Base-by-base conservation (phyloP, 2,113 vertebrate species). In the Eurypyga helias region DNA sequence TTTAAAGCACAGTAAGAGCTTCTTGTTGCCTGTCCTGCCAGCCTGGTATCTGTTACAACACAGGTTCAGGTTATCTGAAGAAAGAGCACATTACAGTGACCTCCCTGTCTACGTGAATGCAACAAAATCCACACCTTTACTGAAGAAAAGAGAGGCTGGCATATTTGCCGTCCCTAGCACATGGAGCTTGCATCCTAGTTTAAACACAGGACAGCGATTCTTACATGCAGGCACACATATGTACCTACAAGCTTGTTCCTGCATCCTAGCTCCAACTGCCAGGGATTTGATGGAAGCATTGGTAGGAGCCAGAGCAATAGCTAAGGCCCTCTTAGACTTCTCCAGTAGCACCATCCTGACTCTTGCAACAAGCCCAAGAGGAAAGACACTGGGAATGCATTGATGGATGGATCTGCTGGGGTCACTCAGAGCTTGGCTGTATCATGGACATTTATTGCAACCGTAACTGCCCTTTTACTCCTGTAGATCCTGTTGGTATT, bases 81-180 rank as follows among this genome's bases (percentile, higher is more conserved):
- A 45, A 66, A 13, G 6, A 54, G 38, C 16, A 15, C 3, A 3
- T n/a, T 19, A 28, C 0, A 0, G 71, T 2, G 4, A 34, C 34
- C 10, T 8, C 19, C 6, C 7, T 17, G 13, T 11, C 58, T 55
- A 2, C 1, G 4, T 51, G 16, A 78, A 24, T 11, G 34, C n/a
- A 21, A 31, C 57, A 33, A 55, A 1, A 45, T 62, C 24, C 62
- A 77, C 13, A 61, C 8, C 25, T 34, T 25, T 12, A 67, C 14
- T 62, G 10, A 36, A 78, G 55, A 49, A 65, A 75, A 58, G 14
- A 60, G 69, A 70, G 70, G n/a, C 16, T 1, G 1, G 29, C 10
- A 0, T 60, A 48, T 86, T 52, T 83, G 34, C 45, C 6, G 3
- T 29, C 24, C 31, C 23, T 69, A 36, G 20, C 49, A 61, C 24